Evolutionary conservation across 1,140 invertebrate species (phyloP), one percentile per base, ranked within the genome.

Genomic region (Caenorhabditis briggsae): DNA sequence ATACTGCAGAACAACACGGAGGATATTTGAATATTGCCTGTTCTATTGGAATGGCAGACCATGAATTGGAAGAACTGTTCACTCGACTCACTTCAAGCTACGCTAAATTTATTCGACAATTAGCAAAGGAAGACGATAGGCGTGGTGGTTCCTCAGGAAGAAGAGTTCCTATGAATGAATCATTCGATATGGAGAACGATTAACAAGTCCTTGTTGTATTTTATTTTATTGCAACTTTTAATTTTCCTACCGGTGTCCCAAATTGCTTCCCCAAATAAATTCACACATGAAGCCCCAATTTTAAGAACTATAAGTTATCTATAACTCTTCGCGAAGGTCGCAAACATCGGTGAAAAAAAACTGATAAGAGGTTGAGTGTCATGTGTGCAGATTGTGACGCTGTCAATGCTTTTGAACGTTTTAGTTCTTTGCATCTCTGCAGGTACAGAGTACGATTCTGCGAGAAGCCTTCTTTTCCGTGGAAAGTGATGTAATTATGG

Each of bases 1-100:
- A 89, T 61, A 70, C 88, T 18, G 16, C 55, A 23, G 88, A 89
- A 61, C 84, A 88, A 46, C 87, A 89, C 55, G 83, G 61, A 11
- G 88, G 88, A 20, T 89, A 89, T 64, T 14, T 89, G 20, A 89
- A 89, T 50, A 59, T 89, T 50, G 88, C 88, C 1, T 89, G 88
- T 83, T 88, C 58, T 82, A 61, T 56, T 85, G 88, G 88, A 83
- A 89, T 89, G 88, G 86, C 84, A 7, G 83, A 83, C 0, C 86
- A 78, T 12, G 88, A 89, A 82, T 25, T 89, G 16, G 87, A 89
- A 20, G 88, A 86, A 53, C 65, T 89, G 1, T 88, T 89, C 84
- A 23, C 61, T n/a, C 61, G 88, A 58, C 59, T 89, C 2, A 25
- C 64, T 23, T 59, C 55, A 3, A 82, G 43, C 20, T 86, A 86